These are phyloP conservation scores for Tuberolachnus salignus DNA, from an alignment of 2,888 invertebrate genomes.

Conservation along the genomic window DNA sequence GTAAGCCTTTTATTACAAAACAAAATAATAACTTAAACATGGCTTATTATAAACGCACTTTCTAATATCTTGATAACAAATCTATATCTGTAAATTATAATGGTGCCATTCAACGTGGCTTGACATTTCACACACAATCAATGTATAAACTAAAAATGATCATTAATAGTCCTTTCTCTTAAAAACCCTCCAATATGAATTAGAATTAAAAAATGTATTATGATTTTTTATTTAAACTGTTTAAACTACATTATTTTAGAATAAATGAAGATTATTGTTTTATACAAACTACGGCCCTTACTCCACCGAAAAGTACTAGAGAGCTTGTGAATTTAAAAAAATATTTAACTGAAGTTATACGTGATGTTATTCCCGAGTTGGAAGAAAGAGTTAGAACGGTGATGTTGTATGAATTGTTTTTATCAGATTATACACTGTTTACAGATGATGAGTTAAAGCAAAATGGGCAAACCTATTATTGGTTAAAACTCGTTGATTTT, in stretches of 20 bases:
- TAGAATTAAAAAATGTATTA: too few species aligned
- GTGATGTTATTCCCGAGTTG: constrained; percentile 73
- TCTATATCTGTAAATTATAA: too few species aligned
- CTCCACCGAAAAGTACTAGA: constrained; percentile 81
- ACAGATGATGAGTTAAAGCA: constrained; percentile 86
- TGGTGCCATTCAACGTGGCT: too few species aligned
- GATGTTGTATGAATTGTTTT: constrained; percentile 77
- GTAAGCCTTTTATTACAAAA: too few species aligned
- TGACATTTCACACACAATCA: too few species aligned
- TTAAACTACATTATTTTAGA: constrained; percentile 65
- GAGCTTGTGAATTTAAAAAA: constrained; percentile 82
- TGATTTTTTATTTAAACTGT: too few species aligned
- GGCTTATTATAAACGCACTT: too few species aligned
- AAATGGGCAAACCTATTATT: constrained; percentile 85
- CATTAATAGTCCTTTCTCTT: too few species aligned
- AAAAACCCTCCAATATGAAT: too few species aligned
- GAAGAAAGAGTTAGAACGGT: constrained; percentile 73
- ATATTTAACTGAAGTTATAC: constrained; percentile 78
- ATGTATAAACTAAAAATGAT: too few species aligned
- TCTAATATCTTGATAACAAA: too few species aligned
- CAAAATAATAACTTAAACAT: too few species aligned
- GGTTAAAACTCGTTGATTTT: constrained; percentile 64
- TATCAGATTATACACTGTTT: constrained; percentile 81
- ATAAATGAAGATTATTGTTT: constrained; percentile 73
- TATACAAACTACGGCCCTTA: constrained; percentile 72